phyloP scores from a whole-genome alignment of 2,888 invertebrate species.

The Andrena flavipes region DNA sequence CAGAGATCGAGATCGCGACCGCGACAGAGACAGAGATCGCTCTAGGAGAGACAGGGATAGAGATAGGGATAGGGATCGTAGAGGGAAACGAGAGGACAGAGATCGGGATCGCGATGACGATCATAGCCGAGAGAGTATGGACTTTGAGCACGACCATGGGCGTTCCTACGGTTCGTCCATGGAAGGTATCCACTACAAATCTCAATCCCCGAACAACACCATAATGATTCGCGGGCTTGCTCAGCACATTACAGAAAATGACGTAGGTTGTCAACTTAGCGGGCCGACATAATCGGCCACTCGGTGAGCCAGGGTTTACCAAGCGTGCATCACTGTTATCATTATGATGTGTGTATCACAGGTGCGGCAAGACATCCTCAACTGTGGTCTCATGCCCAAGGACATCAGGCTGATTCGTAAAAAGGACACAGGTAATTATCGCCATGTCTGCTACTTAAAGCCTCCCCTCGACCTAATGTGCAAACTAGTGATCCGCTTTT shows the following conservation, averaged over 20 bases:
- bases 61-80: slow-evolving; percentile 76
- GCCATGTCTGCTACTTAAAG: slow-evolving; percentile 23
- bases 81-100: slow-evolving; percentile 76
- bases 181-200: slow-evolving; percentile 86
- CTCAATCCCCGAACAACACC: slow-evolving; percentile 89
- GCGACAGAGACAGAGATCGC: slow-evolving; percentile 79
- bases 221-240: slow-evolving; percentile 91
- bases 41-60: slow-evolving; percentile 77
- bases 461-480: slow-evolving; percentile 44
- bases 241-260: slow-evolving; percentile 91
- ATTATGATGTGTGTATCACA: slow-evolving; percentile 84
- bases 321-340: slow-evolving; percentile 71
- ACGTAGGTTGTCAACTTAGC: slow-evolving; percentile 86
- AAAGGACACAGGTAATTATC: slow-evolving; percentile 92
- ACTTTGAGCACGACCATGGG: slow-evolving; percentile 82
- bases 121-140: slow-evolving; percentile 81
- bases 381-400: slow-evolving; percentile 90
- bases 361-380: slow-evolving; percentile 92
- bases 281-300: slow-evolving; percentile 68
- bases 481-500: slow-evolving; percentile 51
- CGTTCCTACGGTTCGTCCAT: slow-evolving; percentile 81
- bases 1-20: slow-evolving; percentile 78
- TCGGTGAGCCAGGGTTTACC: slow-evolving; percentile 65
- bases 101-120: slow-evolving; percentile 82
- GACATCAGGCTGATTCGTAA: slow-evolving; percentile 93